phyloP scores from a whole-genome alignment of 2,113 vertebrate species.

The Protobothrops mucrosquamatus region DNA sequence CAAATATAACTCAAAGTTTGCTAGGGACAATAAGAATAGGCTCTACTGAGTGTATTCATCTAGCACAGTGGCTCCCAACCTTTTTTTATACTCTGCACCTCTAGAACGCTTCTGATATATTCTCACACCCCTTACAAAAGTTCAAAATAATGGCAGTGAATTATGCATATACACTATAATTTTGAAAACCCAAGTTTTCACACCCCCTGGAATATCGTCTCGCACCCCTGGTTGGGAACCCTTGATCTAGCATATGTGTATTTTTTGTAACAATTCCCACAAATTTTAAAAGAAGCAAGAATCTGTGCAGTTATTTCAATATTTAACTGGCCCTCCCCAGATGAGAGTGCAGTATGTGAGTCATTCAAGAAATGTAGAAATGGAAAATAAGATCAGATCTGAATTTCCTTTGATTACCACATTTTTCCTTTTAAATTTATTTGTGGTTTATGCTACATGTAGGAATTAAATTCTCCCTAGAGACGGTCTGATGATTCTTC shows the following conservation, averaged over 20 bases:
- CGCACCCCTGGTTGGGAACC: no score
- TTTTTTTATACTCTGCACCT: no score
- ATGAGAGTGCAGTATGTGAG: background rate
- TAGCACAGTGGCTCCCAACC: no score
- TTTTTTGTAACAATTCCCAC: background rate
- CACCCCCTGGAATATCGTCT: no score
- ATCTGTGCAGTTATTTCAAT: background rate
- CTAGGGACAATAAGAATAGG: background rate
- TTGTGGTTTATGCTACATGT: background rate
- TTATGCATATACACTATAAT: no score
- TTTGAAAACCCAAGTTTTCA: no score
- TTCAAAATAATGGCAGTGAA: no score
- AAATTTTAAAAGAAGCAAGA: background rate
- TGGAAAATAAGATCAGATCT: background rate
- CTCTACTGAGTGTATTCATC: background rate
- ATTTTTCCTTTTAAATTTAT: background rate
- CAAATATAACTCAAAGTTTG: background rate
- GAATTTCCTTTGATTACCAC: background rate
- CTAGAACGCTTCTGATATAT: no score
- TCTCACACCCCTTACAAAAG: no score
- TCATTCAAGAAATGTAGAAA: background rate
- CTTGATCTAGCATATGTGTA: background rate
- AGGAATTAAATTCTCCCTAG: background rate
- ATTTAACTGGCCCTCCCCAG: background rate
- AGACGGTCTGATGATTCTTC: no score